Evolutionary conservation across 1,140 invertebrate species (phyloP), one percentile per base, ranked within the genome.

Genomic region (Leptoteleia sp.): DNA sequence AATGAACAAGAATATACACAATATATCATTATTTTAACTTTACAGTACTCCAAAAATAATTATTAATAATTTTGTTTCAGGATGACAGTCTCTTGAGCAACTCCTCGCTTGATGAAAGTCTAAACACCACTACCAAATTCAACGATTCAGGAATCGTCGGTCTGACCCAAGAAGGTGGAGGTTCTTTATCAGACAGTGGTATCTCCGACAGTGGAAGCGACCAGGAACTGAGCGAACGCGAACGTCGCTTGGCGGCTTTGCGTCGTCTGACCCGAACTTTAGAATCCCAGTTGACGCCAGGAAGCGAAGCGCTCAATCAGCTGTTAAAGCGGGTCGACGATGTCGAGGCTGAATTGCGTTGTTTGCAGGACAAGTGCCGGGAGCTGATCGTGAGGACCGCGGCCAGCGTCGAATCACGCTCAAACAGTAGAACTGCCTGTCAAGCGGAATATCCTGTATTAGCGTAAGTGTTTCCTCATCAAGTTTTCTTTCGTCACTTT

Each of bases 171-270:
- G 88, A 89, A 7, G 92, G n/a, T n/a, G n/a, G 92, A 79, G 93
- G 93, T 4, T 94, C 93, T 0, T 87, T 93, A 6, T 94, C 93
- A 6, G 94, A 95, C 83, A 94, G 93, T 27, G 94, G 94, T 15
- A 94, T 95, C 45, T 95, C 93, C 0, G 94, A 94, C 83, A 93
- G 93, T 72, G 93, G 93, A 17, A 95, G 93, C 13, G 94, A 95
- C 55, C 93, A 94, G 50, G 94, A 94, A 47, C 79, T 94, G 15
- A 93, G 92, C 35, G 92, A 95, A 84, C 91, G 94, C 17, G 94
- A 96, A 81, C 90, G 92, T 29, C 91, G 94, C 6, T 84, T 96
- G 31, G 91, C 92, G 0, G 91, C 91, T 3, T 90, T 96, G 1
- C 90, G 93, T 35, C 89, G 92, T 35, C 84, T 95, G 35, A 93